These are phyloP conservation scores for Acyrthosiphon pisum DNA, from an alignment of 1,140 invertebrate species.

Conservation along the genomic window DNA sequence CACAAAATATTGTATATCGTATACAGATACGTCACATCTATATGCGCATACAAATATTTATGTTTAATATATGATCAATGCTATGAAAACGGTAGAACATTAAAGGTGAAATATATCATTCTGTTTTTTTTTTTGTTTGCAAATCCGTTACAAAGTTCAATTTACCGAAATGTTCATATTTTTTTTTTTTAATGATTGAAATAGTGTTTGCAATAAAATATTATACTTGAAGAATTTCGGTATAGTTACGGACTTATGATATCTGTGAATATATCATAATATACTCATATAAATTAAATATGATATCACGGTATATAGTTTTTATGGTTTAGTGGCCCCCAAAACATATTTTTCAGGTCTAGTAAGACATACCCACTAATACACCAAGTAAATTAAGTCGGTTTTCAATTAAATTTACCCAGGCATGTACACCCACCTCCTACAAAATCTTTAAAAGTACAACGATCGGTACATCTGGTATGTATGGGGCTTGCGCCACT, in stretches of 20 bases:
- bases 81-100: background rate
- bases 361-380: no score
- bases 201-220: background rate
- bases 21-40: background rate
- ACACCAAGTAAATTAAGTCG: no score
- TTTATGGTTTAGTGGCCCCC: background rate
- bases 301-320: background rate
- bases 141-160: background rate
- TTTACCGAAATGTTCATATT: background rate
- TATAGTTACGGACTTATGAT: background rate
- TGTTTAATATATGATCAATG: background rate
- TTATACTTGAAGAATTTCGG: background rate
- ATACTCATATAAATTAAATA: background rate
- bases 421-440: no score
- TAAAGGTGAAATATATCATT: background rate
- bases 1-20: background rate
- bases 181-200: background rate
- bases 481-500: no score
- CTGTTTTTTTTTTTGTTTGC: background rate
- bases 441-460: no score
- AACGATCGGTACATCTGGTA: no score
- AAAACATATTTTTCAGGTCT: no score
- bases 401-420: no score
- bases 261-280: background rate
- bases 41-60: background rate